phyloP scores from a whole-genome alignment of 2,888 invertebrate species.

The Clivina fossor region DNA sequence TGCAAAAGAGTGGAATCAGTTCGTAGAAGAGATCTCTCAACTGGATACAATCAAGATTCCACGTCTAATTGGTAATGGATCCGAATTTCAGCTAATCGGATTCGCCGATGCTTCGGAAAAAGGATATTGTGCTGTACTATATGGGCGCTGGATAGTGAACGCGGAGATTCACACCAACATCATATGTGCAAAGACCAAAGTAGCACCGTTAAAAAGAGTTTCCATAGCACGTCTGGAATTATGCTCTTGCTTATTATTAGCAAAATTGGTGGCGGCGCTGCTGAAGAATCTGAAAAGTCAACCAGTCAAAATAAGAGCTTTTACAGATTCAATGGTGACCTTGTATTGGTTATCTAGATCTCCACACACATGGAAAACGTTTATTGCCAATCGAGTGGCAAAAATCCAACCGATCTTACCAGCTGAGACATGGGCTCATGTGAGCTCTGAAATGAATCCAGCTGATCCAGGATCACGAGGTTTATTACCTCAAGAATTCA shows the following conservation, averaged over 20 bases:
- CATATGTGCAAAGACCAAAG: not conserved
- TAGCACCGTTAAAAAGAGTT: conserved; percentile 1
- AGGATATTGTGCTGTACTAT: conserved; percentile 1
- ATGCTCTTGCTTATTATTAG: not conserved
- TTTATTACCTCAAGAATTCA: not conserved
- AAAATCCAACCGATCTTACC: not conserved
- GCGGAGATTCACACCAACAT: not conserved
- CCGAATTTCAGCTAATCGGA: not conserved
- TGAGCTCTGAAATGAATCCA: not conserved
- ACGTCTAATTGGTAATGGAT: not conserved
- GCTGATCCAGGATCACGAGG: not conserved
- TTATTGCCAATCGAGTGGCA: not conserved
- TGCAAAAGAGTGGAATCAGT: no score
- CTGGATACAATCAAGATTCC: no score
- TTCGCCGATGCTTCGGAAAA: not conserved
- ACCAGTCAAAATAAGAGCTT: not conserved
- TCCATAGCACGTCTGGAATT: not conserved
- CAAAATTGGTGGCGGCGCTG: not conserved
- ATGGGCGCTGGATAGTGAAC: not conserved
- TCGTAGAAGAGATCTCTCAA: no score
- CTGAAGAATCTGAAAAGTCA: not conserved
- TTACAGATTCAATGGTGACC: not conserved
- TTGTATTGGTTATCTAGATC: not conserved
- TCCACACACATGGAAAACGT: not conserved
- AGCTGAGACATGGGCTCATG: not conserved